These are phyloP conservation scores for Rhimphoctona megacephalus DNA, from an alignment of 2,888 invertebrate genomes.

Conservation along the genomic window DNA sequence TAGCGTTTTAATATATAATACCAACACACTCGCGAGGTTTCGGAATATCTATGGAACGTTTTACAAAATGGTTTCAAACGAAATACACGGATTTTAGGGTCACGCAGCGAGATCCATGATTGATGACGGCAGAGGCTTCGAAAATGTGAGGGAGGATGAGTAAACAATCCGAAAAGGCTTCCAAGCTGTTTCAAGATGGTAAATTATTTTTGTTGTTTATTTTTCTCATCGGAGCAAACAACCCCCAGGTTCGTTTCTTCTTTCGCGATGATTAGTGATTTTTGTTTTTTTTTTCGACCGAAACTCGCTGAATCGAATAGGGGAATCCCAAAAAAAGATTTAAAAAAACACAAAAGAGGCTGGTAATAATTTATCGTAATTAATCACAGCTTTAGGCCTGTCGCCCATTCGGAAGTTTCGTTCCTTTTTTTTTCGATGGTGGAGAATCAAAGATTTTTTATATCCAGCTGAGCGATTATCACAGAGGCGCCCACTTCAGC, in stretches of 20 bases:
- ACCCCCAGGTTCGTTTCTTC: not conserved
- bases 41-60: slow-evolving; percentile 25
- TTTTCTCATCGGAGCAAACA: slow-evolving; percentile 8
- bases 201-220: slow-evolving; percentile 14
- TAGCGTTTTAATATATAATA: not conserved
- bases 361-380: slow-evolving; percentile 61
- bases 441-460: slow-evolving; percentile 22
- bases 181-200: not conserved
- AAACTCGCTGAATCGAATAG: not conserved
- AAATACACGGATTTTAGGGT: slow-evolving; percentile 16
- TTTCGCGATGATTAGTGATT: not conserved
- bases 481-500: slow-evolving; percentile 57
- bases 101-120: slow-evolving; percentile 56
- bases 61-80: slow-evolving; percentile 36
- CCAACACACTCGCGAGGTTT: slow-evolving; percentile 25
- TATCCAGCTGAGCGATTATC: slow-evolving; percentile 56
- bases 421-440: slow-evolving; percentile 8
- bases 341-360: not conserved
- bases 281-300: not conserved
- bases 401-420: slow-evolving; percentile 10
- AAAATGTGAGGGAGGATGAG: slow-evolving; percentile 38
- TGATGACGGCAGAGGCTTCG: slow-evolving; percentile 58
- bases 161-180: slow-evolving; percentile 46
- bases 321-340: not conserved
- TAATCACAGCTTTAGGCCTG: slow-evolving; percentile 51